A percentile compares a stretch with the other conserved stretches of the same genome.
Evolutionary conservation across 1,140 invertebrate genomes (phyloP).

Genomic region (Dendrolimus kikuchii): DNA sequence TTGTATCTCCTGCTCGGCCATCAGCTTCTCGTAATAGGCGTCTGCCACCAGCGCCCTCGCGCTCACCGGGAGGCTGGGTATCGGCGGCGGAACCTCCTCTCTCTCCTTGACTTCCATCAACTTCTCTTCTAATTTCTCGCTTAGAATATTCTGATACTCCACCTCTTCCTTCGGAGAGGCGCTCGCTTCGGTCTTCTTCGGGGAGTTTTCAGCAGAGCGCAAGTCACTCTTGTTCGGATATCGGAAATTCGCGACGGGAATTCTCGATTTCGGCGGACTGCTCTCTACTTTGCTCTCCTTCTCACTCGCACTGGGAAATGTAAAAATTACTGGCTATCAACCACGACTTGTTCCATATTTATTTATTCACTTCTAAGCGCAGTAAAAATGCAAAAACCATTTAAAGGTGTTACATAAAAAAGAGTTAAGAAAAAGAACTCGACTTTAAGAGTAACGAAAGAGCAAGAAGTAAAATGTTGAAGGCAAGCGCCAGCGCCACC

Average conservation of each 20-base stretch:
- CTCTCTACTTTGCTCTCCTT: slow-evolving; percentile 35
- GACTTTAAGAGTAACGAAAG: too few relatives aligned
- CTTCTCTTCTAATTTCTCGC: slow-evolving; percentile 23
- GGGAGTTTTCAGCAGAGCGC: slow-evolving; percentile 52
- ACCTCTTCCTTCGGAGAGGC: slow-evolving; percentile 21
- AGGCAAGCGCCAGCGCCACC: too few relatives aligned
- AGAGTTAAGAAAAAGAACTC: too few relatives aligned
- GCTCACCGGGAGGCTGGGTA: slow-evolving; percentile 76
- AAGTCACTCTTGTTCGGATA: slow-evolving; percentile 65
- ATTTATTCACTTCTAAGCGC: too few relatives aligned
- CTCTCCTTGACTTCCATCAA: slow-evolving; percentile 15
- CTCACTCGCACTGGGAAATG: slow-evolving; percentile 9
- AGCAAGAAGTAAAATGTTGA: too few relatives aligned
- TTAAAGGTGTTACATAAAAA: too few relatives aligned
- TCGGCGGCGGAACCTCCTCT: slow-evolving; percentile 68
- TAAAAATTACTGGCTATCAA: too few relatives aligned
- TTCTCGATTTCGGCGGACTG: slow-evolving; percentile 54
- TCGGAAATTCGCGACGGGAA: slow-evolving; percentile 65
- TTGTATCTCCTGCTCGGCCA: slow-evolving; percentile 83
- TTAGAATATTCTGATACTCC: slow-evolving; percentile 58
- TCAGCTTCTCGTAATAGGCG: slow-evolving; percentile 86
- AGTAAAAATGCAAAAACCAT: too few relatives aligned
- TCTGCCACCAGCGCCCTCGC: slow-evolving; percentile 79
- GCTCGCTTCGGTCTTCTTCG: slow-evolving; percentile 29
- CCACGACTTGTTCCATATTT: too few relatives aligned